Evolutionary conservation across 1,140 invertebrate genomes (phyloP), one percentile per base, ranked within the genome.

Genomic region (Panagrolaimus sp.): DNA sequence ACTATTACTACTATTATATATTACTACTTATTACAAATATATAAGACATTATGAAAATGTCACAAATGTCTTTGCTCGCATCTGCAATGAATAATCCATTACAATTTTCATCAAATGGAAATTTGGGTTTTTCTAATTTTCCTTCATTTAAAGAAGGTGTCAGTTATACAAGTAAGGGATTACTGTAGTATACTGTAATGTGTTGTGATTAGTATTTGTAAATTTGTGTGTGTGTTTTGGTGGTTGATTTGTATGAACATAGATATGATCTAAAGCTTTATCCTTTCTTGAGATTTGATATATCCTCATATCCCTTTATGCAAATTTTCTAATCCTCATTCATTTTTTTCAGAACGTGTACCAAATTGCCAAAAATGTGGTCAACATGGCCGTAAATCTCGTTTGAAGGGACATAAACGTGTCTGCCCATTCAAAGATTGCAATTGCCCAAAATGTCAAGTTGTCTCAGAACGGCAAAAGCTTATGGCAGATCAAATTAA

Each of bases 341-440:
- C 27, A 3, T 11, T 11, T 5, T 66, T 78, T 79, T 67, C 68
- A 79, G 78, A 80, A 73, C 74, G 86, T 42, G 85, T 86, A 65
- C 86, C 86, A 31, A 86, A 86, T 75, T 86, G 86, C 74, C 86
- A 86, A 45, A 81, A 86, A 11, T 86, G 86, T 73, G 76, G 85
- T 7, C 86, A 86, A 73, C 86, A 86, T 71, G 85, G 86, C 8
- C 84, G 84, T 78, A 85, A 86, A 31, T 84, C 84, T 14, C 85
- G 86, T 80, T 79, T 86, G 47, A 86, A 86, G 73, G 86, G 86
- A 9, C 86, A 86, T 72, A 86, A 86, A 72, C 77, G 86, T 42
- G 83, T 85, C 72, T 86, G 86, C 71, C 80, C 81, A 31, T 86
- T 80, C 79, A 86, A 84, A 70, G 85, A 85, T 72, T 86, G 85